Conservation (phyloP, 2,797 vertebrate species). For the Vipera latastei region DNA sequence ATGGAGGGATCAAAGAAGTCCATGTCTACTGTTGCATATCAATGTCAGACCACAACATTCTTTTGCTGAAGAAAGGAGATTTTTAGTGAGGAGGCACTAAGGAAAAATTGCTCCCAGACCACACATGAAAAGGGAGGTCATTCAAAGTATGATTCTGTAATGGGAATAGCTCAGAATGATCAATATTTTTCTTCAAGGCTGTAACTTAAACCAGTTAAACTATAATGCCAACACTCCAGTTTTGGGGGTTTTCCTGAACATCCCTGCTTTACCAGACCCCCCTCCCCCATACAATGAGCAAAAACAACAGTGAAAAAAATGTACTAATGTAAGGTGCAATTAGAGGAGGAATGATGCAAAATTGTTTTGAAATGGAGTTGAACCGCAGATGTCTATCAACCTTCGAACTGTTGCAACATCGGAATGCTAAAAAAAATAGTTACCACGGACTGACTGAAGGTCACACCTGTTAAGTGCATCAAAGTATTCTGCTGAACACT, state of each 20-base stretch:
- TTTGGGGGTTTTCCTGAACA: not conserved
- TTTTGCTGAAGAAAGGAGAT: not conserved
- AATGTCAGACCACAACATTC: not conserved
- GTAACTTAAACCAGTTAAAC: not conserved
- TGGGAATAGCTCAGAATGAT: not conserved
- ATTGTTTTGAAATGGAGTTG: not conserved
- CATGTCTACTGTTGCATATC: not conserved
- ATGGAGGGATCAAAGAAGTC: not conserved
- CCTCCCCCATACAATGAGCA: not conserved
- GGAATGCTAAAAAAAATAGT: not conserved
- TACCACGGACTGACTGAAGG: not conserved
- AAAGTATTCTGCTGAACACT: not conserved
- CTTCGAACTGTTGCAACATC: not conserved
- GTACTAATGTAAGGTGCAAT: not conserved
- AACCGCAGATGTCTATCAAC: not conserved
- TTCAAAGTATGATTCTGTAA: not conserved
- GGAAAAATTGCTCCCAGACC: not conserved
- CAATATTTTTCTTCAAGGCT: not conserved
- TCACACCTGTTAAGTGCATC: not conserved
- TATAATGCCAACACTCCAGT: not conserved
- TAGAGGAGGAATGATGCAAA: not conserved
- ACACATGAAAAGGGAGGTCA: not conserved
- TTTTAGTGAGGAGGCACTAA: not conserved
- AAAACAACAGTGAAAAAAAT: not conserved
- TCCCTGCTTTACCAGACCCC: not conserved